Conservation (phyloP, 2,113 vertebrate species). For the Heptranchias perlo region DNA sequence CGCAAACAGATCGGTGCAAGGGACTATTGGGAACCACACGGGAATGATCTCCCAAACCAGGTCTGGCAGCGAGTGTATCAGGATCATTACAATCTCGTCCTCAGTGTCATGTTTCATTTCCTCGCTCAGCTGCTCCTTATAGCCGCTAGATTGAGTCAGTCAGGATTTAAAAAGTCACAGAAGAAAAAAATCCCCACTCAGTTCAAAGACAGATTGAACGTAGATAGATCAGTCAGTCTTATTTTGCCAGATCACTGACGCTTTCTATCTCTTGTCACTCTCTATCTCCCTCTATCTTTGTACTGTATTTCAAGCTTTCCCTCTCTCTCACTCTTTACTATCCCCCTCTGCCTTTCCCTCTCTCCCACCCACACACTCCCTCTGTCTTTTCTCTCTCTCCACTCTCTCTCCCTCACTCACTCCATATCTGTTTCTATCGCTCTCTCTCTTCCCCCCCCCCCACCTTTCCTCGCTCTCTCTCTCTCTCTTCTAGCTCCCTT, state of each 20-base stretch:
- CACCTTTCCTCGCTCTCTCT: background rate
- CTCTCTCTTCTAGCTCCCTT: constrained; percentile 38
- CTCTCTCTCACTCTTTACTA: background rate
- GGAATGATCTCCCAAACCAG: background rate
- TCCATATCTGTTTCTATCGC: too few relatives aligned
- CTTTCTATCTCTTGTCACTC: constrained; percentile 5
- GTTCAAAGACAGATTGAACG: constrained; percentile 29
- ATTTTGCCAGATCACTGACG: background rate
- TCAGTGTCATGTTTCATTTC: background rate
- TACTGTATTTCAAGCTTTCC: background rate
- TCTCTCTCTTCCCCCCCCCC: background rate
- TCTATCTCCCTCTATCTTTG: constrained; percentile 33
- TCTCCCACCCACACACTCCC: constrained; percentile 25
- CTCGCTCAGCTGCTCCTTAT: background rate
- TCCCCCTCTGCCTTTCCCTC: background rate
- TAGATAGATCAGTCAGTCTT: background rate
- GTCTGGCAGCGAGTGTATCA: background rate
- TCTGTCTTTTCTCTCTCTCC: constrained; percentile 17
- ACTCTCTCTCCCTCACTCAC: too few relatives aligned
- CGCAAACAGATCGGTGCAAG: background rate
- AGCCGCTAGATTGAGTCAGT: constrained; percentile 25
- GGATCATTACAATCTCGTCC: background rate
- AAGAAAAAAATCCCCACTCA: background rate
- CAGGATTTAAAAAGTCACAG: background rate
- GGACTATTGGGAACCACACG: background rate